Base-by-base conservation (phyloP, 2,888 invertebrate genomes). In the Agrochola circellaris region DNA sequence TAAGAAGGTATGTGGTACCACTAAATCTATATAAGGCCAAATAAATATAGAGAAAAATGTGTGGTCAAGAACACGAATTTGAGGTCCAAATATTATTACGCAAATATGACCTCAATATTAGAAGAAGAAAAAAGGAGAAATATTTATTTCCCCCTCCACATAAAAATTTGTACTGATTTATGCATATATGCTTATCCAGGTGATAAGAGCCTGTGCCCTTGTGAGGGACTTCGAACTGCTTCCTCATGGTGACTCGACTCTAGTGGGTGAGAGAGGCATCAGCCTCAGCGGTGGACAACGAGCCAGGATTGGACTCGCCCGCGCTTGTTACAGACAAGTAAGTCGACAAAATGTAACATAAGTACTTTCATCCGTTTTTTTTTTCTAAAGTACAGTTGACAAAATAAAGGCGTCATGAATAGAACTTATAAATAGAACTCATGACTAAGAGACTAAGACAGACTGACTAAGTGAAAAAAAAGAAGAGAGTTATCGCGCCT, bases 241-340 rank as follows among this genome's bases (percentile, higher is more conserved):
- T 72, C 97, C 98, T 0, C 95, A 97, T 30, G 98, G 98, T 0
- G 98, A 98, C 90, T 94, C 97, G 66, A 98, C 98, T 0, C 90
- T 98, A 75, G 98, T 99, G 1, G 98, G 98, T 0, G 98, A 98
- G 90, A 96, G 98, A 75, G 98, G 98, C 15, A 97, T 98, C 73
- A 97, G 97, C 73, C 95, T 99, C 65, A 98, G 98, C 88, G 98
- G 98, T 9, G 98, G 98, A 2, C 98, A 98, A 94, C 97, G 98
- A 83, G 98, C 98, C 0, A 97, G 98, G 79, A 97, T 99, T 79
- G 98, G 98, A 85, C 95, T 98, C 38, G 98, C 98, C 0, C 96
- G 98, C 81, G 98, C 98, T 5, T 97, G 98, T 73, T 99, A 98
- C 88, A 97, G 97, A 91, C 97, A 98, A 88, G 98, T 98, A 45